phyloP scores from a whole-genome alignment of 1,140 invertebrate species.

The Eulimnadia texana region DNA sequence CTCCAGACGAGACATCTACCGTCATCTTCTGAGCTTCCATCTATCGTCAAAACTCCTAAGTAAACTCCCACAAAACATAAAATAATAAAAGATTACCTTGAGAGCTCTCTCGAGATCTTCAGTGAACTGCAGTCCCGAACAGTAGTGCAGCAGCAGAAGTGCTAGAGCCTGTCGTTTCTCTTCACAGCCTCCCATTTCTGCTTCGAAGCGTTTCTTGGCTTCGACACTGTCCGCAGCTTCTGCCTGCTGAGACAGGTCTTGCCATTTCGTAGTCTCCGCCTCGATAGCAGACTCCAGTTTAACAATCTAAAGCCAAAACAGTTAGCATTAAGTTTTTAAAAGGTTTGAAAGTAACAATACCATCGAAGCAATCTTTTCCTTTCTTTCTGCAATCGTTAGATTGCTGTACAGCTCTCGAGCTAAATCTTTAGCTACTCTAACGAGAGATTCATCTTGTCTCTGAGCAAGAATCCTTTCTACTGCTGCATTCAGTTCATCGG shows the following conservation, averaged over 20 bases:
- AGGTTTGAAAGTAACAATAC: conserved; percentile 27
- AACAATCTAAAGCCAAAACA: neutral
- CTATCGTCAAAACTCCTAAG: neutral
- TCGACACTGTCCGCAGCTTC: conserved; percentile 25
- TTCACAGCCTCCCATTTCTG: conserved; percentile 11
- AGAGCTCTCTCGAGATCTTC: conserved; percentile 10
- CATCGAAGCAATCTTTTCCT: conserved; percentile 52
- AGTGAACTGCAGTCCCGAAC: conserved; percentile 11
- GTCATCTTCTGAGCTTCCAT: neutral
- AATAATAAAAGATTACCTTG: conserved; percentile 3
- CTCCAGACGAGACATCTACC: neutral
- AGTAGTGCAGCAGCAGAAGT: conserved; percentile 13
- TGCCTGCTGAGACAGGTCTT: conserved; percentile 32
- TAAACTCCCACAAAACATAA: neutral
- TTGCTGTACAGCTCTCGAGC: conserved; percentile 54
- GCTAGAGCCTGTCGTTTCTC: conserved; percentile 11
- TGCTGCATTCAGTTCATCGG: conserved; percentile 27
- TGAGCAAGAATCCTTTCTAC: conserved; percentile 27
- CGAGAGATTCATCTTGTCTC: conserved; percentile 50
- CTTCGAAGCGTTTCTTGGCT: conserved; percentile 6
- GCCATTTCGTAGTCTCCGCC: conserved; percentile 38
- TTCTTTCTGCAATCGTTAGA: conserved; percentile 40
- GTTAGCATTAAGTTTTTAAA: conserved; percentile 20
- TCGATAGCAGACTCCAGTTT: conserved; percentile 50
- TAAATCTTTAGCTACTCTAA: conserved; percentile 59